A percentile compares a stretch with the other conserved stretches of the same genome.
Evolutionary conservation across 2,113 vertebrate species (phyloP).

Genomic region (Anhinga rufa): DNA sequence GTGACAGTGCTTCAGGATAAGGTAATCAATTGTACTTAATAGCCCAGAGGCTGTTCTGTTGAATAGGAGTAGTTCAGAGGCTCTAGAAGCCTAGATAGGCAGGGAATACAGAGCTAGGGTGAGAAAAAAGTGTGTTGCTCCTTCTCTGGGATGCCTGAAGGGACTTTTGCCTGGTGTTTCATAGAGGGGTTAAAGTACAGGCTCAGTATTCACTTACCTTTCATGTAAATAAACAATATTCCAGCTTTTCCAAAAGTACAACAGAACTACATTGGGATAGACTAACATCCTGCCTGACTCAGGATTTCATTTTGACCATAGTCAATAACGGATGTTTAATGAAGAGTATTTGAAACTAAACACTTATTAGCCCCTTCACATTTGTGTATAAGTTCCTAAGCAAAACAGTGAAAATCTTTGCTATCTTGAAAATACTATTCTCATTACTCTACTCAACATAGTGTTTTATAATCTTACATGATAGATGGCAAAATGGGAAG

Average conservation of each 20-base stretch:
- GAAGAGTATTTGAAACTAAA: background rate
- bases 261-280: background rate
- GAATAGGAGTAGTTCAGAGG: background rate
- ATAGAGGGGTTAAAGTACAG: background rate
- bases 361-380: background rate
- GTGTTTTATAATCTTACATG: background rate
- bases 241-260: background rate
- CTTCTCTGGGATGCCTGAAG: background rate
- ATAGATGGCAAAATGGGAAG: background rate
- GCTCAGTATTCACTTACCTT: background rate
- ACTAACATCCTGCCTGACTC: fast-evolving
- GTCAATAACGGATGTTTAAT: background rate
- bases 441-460: background rate
- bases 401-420: background rate
- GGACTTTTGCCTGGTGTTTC: background rate
- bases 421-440: background rate
- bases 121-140: background rate
- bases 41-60: background rate
- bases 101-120: background rate
- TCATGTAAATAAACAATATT: background rate
- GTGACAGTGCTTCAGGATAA: background rate
- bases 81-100: background rate
- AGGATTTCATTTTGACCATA: background rate
- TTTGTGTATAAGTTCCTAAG: background rate
- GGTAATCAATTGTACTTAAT: background rate